Evolutionary conservation across 2,113 vertebrate genomes (phyloP).

Genomic region (Dicaeum eximium): DNA sequence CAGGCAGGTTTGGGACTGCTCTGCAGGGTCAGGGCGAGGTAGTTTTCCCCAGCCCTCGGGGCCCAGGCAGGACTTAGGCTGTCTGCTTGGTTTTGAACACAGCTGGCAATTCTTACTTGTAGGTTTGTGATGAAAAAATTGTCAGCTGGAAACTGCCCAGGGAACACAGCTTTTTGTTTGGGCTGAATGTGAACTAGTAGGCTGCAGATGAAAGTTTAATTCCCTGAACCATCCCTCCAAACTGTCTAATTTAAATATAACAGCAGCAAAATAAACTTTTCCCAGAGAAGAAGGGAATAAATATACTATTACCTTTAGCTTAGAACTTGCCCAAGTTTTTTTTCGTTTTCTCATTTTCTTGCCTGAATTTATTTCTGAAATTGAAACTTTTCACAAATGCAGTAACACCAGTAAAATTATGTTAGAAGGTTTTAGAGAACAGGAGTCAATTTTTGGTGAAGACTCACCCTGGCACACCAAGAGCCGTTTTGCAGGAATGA

Average conservation of each 20-base stretch:
- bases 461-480: neutral
- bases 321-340: neutral
- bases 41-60: constrained; percentile 20
- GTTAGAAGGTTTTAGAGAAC: neutral
- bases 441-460: neutral
- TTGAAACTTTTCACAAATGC: neutral
- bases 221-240: constrained; percentile 10
- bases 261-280: constrained; percentile 39
- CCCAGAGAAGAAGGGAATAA: neutral
- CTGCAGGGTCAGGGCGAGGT: neutral
- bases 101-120: constrained; percentile 8
- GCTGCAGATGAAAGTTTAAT: constrained; percentile 45
- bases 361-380: neutral
- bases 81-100: constrained; percentile 28
- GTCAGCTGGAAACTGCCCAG: constrained; percentile 19
- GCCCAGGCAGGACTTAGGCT: neutral
- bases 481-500: neutral
- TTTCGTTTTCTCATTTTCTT: neutral
- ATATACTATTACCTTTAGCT: neutral
- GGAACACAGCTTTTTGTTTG: constrained; percentile 26
- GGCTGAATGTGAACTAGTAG: neutral
- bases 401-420: neutral
- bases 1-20: neutral
- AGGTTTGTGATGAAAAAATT: constrained; percentile 29
- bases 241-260: constrained; percentile 54